Evolutionary conservation across 2,113 vertebrate species (phyloP).

Genomic region (Dendrocopos noguchii): DNA sequence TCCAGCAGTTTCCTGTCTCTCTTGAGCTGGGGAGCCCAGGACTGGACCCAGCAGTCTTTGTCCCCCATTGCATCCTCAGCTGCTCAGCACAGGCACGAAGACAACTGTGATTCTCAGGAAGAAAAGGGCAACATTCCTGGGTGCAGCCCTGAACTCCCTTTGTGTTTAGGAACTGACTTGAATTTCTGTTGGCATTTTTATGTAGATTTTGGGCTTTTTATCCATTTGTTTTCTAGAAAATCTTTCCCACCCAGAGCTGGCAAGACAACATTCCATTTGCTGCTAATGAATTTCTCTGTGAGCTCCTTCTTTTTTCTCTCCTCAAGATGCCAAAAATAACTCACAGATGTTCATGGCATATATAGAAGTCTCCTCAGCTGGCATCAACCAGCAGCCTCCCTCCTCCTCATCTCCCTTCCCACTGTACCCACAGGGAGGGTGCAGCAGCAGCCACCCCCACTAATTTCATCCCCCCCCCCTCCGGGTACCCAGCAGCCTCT

Average conservation of each 20-base stretch:
- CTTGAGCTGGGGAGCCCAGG: no score
- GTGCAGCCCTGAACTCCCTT: background rate
- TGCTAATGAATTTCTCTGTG: background rate
- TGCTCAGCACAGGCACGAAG: accelerated
- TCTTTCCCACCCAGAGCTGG: background rate
- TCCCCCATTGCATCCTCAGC: background rate
- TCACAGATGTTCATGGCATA: background rate
- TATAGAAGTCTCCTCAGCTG: background rate
- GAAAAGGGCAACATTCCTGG: accelerated
- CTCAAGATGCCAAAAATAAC: background rate
- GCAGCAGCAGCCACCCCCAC: background rate
- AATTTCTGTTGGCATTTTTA: background rate
- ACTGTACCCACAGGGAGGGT: background rate
- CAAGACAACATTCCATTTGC: conserved; percentile 1
- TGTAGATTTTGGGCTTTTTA: background rate
- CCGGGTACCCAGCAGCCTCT: accelerated
- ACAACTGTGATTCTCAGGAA: accelerated
- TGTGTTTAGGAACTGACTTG: background rate
- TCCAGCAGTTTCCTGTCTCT: no score
- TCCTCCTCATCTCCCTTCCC: background rate
- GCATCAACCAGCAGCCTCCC: background rate
- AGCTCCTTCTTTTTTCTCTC: background rate
- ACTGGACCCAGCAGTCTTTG: background rate
- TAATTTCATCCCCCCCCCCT: background rate
- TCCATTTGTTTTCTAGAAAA: background rate